Conservation (phyloP, 2,888 invertebrate genomes). For the Mesoligia furuncula region DNA sequence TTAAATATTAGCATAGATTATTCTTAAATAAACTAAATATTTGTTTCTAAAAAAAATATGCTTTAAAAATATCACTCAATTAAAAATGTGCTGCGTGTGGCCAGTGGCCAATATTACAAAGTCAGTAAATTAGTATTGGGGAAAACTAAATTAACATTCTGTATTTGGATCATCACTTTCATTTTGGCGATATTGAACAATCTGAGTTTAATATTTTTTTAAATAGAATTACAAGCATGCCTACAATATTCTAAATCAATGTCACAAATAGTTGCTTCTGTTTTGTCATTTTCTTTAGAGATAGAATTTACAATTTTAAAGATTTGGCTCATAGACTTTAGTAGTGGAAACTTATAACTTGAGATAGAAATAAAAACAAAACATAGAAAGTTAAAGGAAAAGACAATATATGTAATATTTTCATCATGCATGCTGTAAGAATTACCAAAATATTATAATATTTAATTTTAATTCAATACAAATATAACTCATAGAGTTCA, state of each 20-base stretch:
- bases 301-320: neutral
- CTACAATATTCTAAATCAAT: neutral
- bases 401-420: neutral
- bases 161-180: too few relatives aligned
- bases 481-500: conserved; percentile 22
- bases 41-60: neutral
- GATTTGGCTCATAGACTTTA: neutral
- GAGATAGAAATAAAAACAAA: neutral
- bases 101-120: neutral
- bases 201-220: neutral
- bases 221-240: neutral
- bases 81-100: neutral
- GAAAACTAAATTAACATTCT: neutral
- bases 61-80: neutral
- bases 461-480: conserved; percentile 15
- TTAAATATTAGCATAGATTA: too few relatives aligned
- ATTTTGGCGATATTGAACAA: neutral
- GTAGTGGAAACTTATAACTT: neutral
- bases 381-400: neutral
- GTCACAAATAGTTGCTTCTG: neutral
- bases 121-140: neutral
- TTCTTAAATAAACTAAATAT: too few relatives aligned
- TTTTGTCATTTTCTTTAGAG: neutral
- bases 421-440: neutral
- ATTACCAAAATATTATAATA: neutral